Conservation (phyloP, 1,140 invertebrate genomes). For the Drosophila mauritiana region DNA sequence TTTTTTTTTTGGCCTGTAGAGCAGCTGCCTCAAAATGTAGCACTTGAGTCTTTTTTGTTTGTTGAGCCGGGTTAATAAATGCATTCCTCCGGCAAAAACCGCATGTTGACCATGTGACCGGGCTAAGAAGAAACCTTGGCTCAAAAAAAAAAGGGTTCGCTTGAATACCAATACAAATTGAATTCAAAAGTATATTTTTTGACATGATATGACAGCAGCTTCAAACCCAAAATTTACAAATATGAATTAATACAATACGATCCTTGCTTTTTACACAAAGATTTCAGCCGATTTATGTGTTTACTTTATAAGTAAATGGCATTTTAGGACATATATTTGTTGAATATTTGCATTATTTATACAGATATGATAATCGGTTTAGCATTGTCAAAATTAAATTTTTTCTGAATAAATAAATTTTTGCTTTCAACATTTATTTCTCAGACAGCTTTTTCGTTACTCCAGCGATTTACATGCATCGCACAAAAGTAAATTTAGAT, state of each 20-base stretch:
- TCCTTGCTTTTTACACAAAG: too few relatives aligned
- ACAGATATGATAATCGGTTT: neutral
- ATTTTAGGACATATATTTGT: neutral
- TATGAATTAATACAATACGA: neutral
- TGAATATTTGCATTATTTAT: neutral
- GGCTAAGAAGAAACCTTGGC: slow-evolving; percentile 51
- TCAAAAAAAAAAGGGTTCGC: slow-evolving; percentile 43
- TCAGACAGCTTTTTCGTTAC: neutral
- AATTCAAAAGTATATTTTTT: too few relatives aligned
- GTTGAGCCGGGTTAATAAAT: slow-evolving; percentile 37
- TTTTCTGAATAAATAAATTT: neutral
- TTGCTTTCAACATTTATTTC: neutral
- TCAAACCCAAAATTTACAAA: neutral
- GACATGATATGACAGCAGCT: too few relatives aligned
- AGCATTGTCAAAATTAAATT: neutral
- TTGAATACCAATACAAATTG: neutral
- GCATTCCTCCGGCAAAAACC: slow-evolving; percentile 59
- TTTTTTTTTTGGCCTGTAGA: slow-evolving; percentile 17
- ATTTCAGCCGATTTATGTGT: neutral
- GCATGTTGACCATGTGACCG: slow-evolving; percentile 53
- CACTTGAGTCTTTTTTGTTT: slow-evolving; percentile 53
- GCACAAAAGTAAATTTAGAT: slow-evolving; percentile 17
- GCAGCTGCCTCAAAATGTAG: slow-evolving; percentile 63
- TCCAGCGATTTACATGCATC: slow-evolving; percentile 44
- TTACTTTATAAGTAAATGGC: neutral